Base-by-base conservation (phyloP, 2,888 invertebrate genomes). In the Phortica magna region DNA sequence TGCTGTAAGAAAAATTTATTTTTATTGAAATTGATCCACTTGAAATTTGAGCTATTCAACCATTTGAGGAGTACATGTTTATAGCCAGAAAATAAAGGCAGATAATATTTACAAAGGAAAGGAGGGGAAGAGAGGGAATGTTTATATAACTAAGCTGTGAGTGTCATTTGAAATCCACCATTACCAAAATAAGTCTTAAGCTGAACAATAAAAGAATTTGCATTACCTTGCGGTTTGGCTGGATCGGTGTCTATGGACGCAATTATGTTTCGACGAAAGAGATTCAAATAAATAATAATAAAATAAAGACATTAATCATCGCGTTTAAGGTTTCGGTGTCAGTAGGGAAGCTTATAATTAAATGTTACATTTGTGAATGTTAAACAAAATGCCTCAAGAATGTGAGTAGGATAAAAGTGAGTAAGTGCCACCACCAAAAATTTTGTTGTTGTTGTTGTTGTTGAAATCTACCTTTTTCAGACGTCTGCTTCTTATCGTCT, bases 191-290 rank as follows among this genome's bases (percentile, higher is more conserved):
- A 48, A 48, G 42, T 17, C 22, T 31, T 65, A 19, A 48, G 39
- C 42, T 12, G 67, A 72, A 53, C 5, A 65, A 61, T 31, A 76
- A 64, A 53, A 53, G 55, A 41, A 76, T 22, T 73, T 39, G 22
- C 17, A 75, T 91, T 90, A 91, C 90, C 90, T 90, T 89, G 88
- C 73, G 90, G 82, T 72, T 85, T 89, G 83, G 84, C 87, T 59
- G 88, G 83, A 48, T 90, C 90, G 77, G 87, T 82, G 81, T 91
- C 90, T 90, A 80, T 68, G 68, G 61, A 82, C 70, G 71, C 55
- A 55, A 55, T 17, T 55, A 7, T 55, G 10, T 55, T 55, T 55
- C 55, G 55, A 55, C 55, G 17, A 12, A 17, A 17, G 55, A 55
- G 14, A 9, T 12, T 55, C 1, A 55, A n/a, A 31, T 14, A 55